Evolutionary conservation across 2,888 invertebrate genomes (phyloP).

Genomic region (Linyphia triangularis): DNA sequence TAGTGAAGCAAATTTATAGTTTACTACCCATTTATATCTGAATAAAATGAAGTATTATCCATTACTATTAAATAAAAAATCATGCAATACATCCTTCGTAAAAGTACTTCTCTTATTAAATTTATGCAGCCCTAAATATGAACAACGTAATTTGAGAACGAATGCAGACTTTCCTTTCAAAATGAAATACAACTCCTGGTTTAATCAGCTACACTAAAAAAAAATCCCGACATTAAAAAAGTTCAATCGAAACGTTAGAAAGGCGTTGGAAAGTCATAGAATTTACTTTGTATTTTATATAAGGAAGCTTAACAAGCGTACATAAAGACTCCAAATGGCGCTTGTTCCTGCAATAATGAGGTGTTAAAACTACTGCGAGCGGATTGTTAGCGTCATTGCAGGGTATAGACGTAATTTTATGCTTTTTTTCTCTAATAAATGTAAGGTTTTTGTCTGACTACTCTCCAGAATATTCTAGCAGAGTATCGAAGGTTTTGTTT

Average conservation of each 20-base stretch:
- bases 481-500: not conserved
- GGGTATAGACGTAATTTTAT: slow-evolving; percentile 57
- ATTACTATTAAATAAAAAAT: too few species aligned
- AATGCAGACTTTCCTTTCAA: not conserved
- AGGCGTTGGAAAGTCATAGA: slow-evolving; percentile 28
- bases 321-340: slow-evolving; percentile 64
- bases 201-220: slow-evolving; percentile 17
- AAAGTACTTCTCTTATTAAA: too few species aligned
- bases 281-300: slow-evolving; percentile 54
- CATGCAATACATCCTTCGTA: too few species aligned
- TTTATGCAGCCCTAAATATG: too few species aligned
- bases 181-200: not conserved
- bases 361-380: slow-evolving; percentile 64
- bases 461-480: not conserved
- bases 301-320: slow-evolving; percentile 60
- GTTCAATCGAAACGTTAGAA: slow-evolving; percentile 21
- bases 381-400: slow-evolving; percentile 63
- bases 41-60: too few species aligned
- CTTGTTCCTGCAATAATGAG: slow-evolving; percentile 63
- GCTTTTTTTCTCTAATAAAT: slow-evolving; percentile 52
- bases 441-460: not conserved
- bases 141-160: not conserved
- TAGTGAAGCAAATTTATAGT: too few species aligned
- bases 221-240: slow-evolving; percentile 17
- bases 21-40: too few species aligned